Evolutionary conservation across 2,113 vertebrate species (phyloP).

Genomic region (Alouatta palliata): DNA sequence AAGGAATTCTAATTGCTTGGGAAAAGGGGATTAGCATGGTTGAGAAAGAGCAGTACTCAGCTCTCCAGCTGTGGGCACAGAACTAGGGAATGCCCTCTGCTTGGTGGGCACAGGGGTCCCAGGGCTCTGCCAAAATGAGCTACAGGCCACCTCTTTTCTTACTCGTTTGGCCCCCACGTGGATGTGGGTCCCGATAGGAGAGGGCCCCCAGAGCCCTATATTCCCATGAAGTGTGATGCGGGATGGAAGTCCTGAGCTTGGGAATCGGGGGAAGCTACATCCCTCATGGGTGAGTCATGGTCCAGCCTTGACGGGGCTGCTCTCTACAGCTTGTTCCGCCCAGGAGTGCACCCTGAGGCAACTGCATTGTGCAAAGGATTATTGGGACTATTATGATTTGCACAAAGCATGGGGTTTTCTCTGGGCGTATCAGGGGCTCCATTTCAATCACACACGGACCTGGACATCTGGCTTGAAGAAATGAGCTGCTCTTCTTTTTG

Average conservation of each 20-base stretch:
- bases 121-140: neutral
- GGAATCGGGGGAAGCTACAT: neutral
- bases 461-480: slow-evolving; percentile 59
- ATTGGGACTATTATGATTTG: neutral
- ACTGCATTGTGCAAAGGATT: neutral
- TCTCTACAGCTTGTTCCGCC: neutral
- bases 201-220: neutral
- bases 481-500: slow-evolving; percentile 60
- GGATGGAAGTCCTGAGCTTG: neutral
- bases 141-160: neutral
- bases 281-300: rapidly evolving
- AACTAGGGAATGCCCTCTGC: neutral
- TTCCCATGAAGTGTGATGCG: neutral
- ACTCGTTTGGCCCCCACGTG: rapidly evolving
- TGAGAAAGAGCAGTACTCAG: neutral
- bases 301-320: neutral
- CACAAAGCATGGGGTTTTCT: neutral
- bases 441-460: neutral
- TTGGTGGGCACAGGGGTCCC: neutral
- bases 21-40: neutral
- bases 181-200: neutral
- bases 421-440: neutral
- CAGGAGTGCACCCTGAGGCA: rapidly evolving
- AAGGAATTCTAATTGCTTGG: neutral
- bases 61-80: neutral